Evolutionary conservation across 2,113 vertebrate species (phyloP), one percentile per base, ranked within the genome.

Genomic region (Amblyornis subalaris): DNA sequence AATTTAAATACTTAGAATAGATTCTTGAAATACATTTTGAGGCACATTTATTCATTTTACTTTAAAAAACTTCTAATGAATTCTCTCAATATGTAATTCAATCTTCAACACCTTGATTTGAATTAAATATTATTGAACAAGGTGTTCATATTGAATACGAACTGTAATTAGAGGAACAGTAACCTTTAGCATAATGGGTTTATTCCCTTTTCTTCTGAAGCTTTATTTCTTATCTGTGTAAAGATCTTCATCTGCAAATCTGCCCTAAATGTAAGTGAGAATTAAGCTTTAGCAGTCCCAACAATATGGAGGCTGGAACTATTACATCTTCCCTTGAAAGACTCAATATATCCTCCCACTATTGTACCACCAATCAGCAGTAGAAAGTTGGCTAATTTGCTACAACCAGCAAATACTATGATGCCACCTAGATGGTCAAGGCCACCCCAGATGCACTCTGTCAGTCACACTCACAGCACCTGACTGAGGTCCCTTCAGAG

Each of bases 1-100:
- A 97, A 98, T 98, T 98, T 98, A 97, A 98, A 98, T 97, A 97
- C 77, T 97, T 96, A 42, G 96, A 97, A 97, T 94, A 97, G 90
- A 97, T 97, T 96, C 69, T 97, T 96, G 96, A 97, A 95, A 97
- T 96, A 96, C 87, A 97, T 97, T 97, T 97, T 78, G 79, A 98
- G 94, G 94, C 94, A 95, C 93, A 96, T 97, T 98, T 97, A 97
- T 94, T 97, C 95, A 94, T 93, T 95, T 97, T 98, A 96, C 92
- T 97, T 97, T 38, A 85, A 93, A 96, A 97, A 98, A 98, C 90
- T 97, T 97, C 95, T 96, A 96, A 98, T 97, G 96, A 98, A 97
- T 97, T 98, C 80, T 97, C 96, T 94, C 95, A 90, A 96, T 97
- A 97, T 78, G 73, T 97, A 97, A 97, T 97, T 98, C 96, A 94